Evolutionary conservation across 1,140 invertebrate genomes (phyloP), one percentile per base, ranked within the genome.

Genomic region (Drosophila lini): DNA sequence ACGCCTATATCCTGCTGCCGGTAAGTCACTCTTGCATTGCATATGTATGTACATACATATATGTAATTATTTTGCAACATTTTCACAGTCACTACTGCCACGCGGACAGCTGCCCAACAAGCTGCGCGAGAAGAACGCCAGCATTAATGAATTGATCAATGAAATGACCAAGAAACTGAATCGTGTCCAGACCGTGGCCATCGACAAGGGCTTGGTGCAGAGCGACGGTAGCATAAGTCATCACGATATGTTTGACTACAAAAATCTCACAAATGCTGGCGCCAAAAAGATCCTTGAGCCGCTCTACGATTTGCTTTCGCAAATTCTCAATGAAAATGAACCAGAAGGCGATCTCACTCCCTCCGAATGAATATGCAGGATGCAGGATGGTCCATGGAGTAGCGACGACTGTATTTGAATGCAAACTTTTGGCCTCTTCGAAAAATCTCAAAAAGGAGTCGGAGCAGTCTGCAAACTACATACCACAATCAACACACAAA

Each of bases 171-270:
- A 80, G 45, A 89, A 85, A 7, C 92, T 96, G 47, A 89, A 93
- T 41, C 93, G 93, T 56, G 94, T 95, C 22, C 96, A 96, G 93
- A 93, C 96, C 58, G 94, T 97, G 44, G 92, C 93, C 65, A 96
- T 96, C 75, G 96, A 97, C 84, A 95, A 96, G 81, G 95, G 95
- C 28, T 94, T 97, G 78, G 94, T 97, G 40, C 95, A 96, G 83
- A 93, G 94, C 42, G 96, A 97, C 93, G 96, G 96, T 9, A 95
- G 94, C 25, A 97, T 98, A 60, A 96, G 95, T 90, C 96, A 97
- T 89, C 95, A 95, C 84, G 97, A 98, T 91, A 97, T 98, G 96
- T 92, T 92, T 86, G 97, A 98, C 92, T 98, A 97, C 93, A 94
- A 98, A 32, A 96, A 97, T 90, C 94, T 97, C 36, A 97, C 96